Percentiles rank a stretch among this genome's conserved stretches.
phyloP scores from a whole-genome alignment of 64 coral and sea anemone genomes.

The Stichodactyla helianthus region DNA sequence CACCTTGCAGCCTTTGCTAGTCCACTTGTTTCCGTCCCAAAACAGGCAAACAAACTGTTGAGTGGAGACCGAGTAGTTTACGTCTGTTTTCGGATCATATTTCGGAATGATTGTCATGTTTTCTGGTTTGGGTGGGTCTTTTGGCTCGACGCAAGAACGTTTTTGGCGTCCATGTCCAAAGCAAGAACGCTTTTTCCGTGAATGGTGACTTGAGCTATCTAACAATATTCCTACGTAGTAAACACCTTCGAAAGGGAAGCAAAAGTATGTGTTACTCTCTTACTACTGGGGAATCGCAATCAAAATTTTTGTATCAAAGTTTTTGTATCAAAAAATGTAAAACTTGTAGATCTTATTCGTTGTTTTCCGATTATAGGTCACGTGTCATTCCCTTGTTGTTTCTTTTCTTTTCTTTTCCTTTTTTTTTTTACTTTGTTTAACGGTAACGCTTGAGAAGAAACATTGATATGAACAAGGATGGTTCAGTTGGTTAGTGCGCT shows the following conservation, averaged over 20 bases:
- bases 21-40: slow-evolving; percentile 58
- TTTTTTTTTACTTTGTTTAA: too few species aligned
- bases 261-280: not conserved
- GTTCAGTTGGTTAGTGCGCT: too few species aligned
- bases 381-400: too few species aligned
- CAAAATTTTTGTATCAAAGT: too few species aligned
- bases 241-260: not conserved
- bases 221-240: slow-evolving; percentile 10
- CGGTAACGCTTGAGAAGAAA: too few species aligned
- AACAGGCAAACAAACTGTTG: slow-evolving; percentile 49
- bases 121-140: slow-evolving; percentile 59
- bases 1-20: slow-evolving; percentile 63
- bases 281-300: too few species aligned
- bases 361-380: too few species aligned
- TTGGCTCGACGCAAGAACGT: slow-evolving; percentile 73
- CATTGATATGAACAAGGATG: too few species aligned
- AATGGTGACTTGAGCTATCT: not conserved
- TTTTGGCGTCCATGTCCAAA: slow-evolving; percentile 37
- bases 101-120: slow-evolving; percentile 59
- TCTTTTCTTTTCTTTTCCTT: too few species aligned
- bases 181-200: slow-evolving; percentile 58
- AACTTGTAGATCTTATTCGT: too few species aligned
- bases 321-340: too few species aligned
- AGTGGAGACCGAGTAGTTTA: slow-evolving; percentile 59
- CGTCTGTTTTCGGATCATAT: slow-evolving; percentile 55